Conservation (phyloP, 2,797 vertebrate genomes). For the Thunnus albacares region DNA sequence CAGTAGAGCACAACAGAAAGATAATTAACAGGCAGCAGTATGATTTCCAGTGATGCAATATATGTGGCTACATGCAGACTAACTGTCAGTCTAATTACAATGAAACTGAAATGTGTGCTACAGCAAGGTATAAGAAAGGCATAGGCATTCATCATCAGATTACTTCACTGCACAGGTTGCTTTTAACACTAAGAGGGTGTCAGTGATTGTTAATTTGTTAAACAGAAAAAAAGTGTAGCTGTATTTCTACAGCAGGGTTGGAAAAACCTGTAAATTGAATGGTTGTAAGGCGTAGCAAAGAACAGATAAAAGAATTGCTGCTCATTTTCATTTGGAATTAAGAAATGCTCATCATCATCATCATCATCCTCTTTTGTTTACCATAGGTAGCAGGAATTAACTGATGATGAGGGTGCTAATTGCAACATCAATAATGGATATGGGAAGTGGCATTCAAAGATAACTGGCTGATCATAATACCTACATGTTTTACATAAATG, state of each 20-base stretch:
- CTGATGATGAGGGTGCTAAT: conserved; percentile 19
- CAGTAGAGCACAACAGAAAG: not conserved
- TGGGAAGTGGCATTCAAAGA: conserved; percentile 33
- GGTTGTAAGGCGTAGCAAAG: not conserved
- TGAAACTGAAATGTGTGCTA: conserved; percentile 6
- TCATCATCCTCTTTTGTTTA: not conserved
- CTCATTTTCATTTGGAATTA: not conserved
- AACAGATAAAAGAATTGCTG: not conserved
- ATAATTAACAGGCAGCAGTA: conserved; percentile 21
- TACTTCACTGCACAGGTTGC: not conserved
- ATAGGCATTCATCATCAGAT: not conserved
- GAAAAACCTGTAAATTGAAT: not conserved
- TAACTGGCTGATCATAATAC: conserved; percentile 20
- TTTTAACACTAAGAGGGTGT: too few relatives aligned
- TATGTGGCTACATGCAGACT: not conserved
- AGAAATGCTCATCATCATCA: not conserved
- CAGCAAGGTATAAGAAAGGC: not conserved
- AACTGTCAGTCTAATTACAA: conserved; percentile 32
- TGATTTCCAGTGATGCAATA: conserved; percentile 11
- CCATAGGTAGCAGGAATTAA: conserved; percentile 22
- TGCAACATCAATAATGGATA: conserved; percentile 25
- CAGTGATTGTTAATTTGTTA: not conserved
- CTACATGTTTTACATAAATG: conserved; percentile 9
- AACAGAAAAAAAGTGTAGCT: not conserved
- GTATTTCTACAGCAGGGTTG: not conserved